A percentile compares a stretch with the other conserved stretches of the same genome.
Evolutionary conservation across 2,888 invertebrate species (phyloP).

Genomic region (Leucozona laternaria): DNA sequence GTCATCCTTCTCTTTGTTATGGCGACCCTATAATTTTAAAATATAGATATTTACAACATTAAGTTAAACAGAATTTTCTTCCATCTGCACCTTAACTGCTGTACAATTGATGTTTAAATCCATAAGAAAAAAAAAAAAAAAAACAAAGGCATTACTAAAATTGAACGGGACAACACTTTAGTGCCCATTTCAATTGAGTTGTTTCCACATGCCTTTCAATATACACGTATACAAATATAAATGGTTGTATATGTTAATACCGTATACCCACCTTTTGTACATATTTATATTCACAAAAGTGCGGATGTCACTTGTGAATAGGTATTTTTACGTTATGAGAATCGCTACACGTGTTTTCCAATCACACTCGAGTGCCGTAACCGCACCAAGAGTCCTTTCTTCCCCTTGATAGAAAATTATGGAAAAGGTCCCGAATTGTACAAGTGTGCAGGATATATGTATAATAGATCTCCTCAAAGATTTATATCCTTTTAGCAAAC

Average conservation of each 20-base stretch:
- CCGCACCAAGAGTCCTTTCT: slow-evolving; percentile 16
- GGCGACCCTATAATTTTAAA: too few species aligned
- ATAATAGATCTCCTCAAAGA: slow-evolving; percentile 65
- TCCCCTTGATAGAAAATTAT: slow-evolving; percentile 61
- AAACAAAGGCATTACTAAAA: background rate
- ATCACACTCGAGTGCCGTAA: slow-evolving; percentile 62
- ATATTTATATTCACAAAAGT: background rate
- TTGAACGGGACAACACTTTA: slow-evolving; percentile 10
- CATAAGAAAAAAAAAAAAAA: background rate
- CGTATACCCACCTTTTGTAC: background rate
- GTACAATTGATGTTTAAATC: background rate
- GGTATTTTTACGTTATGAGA: slow-evolving; percentile 71
- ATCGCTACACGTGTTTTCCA: slow-evolving; percentile 73
- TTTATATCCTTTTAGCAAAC: slow-evolving; percentile 74
- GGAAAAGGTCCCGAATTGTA: slow-evolving; percentile 55
- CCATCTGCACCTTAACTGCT: background rate
- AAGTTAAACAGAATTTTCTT: too few species aligned
- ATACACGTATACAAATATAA: background rate
- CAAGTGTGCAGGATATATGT: slow-evolving; percentile 34
- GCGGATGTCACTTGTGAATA: slow-evolving; percentile 65
- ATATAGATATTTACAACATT: too few species aligned
- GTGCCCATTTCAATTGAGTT: slow-evolving; percentile 6
- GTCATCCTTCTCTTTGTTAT: too few species aligned
- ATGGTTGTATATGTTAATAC: background rate
- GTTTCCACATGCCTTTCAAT: background rate